A percentile compares a stretch with the other conserved stretches of the same genome.
These are phyloP conservation scores for Pheosia tremula DNA, from an alignment of 2,888 invertebrate genomes.

Conservation along the genomic window DNA sequence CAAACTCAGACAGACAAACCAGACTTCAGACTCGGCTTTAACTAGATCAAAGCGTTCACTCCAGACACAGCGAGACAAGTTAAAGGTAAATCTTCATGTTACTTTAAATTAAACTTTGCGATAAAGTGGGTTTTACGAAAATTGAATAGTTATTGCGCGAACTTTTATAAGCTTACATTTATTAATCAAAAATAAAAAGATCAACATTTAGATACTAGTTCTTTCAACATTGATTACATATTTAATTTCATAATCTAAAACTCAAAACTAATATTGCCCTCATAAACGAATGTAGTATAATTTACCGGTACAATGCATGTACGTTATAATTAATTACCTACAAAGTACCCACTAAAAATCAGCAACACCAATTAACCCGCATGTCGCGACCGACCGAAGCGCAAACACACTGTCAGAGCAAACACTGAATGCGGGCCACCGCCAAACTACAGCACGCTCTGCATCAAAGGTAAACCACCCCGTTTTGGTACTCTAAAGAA, in stretches of 20 bases:
- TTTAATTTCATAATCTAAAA: no score
- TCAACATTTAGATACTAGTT: neutral
- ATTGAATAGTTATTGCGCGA: neutral
- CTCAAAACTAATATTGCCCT: no score
- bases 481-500: neutral
- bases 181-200: neutral
- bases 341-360: neutral
- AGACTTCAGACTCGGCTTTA: neutral
- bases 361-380: neutral
- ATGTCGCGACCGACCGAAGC: neutral
- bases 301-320: no score
- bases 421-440: neutral
- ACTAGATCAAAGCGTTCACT: slow-evolving; percentile 4
- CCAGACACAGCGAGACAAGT: neutral
- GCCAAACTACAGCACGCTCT: neutral
- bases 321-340: no score
- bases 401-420: neutral
- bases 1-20: neutral
- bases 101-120: neutral
- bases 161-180: neutral
- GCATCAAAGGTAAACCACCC: neutral
- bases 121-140: neutral
- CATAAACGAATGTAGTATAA: no score
- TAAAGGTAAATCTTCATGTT: neutral
- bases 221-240: neutral